Percentiles rank a stretch among this genome's conserved stretches.
These are phyloP conservation scores for Clepsis dumicolana DNA, from an alignment of 2,888 invertebrate genomes.

Conservation along the genomic window DNA sequence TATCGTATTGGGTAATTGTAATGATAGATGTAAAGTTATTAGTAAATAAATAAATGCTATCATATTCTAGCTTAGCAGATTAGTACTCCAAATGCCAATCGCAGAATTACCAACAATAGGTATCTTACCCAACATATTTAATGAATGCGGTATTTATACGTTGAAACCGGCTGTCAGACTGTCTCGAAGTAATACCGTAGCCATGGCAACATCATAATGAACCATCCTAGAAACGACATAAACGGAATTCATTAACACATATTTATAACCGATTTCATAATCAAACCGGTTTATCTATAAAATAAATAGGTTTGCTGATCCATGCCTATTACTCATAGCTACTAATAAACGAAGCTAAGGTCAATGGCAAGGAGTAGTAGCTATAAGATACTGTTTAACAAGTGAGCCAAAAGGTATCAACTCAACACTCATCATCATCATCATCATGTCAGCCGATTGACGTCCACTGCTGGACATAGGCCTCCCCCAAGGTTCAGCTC, in stretches of 20 bases:
- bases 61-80: neutral
- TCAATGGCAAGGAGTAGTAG: no score
- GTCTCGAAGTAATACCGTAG: neutral
- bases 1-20: no score
- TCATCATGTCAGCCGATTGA: no score
- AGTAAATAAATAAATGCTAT: no score
- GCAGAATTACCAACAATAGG: neutral
- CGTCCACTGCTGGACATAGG: no score
- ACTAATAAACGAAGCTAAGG: neutral
- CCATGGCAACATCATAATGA: neutral
- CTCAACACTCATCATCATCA: no score
- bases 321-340: neutral
- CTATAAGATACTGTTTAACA: no score
- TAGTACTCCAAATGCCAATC: neutral
- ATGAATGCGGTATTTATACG: neutral
- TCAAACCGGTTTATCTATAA: neutral
- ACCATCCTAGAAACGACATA: neutral
- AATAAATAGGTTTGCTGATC: neutral
- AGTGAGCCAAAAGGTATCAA: no score
- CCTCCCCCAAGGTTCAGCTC: no score
- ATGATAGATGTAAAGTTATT: no score
- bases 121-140: neutral
- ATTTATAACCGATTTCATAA: slow-evolving; percentile 3
- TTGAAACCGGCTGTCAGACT: neutral
- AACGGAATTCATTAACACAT: neutral